phyloP scores from a whole-genome alignment of 1,140 invertebrate species.

The Muscidifurax raptorellus region DNA sequence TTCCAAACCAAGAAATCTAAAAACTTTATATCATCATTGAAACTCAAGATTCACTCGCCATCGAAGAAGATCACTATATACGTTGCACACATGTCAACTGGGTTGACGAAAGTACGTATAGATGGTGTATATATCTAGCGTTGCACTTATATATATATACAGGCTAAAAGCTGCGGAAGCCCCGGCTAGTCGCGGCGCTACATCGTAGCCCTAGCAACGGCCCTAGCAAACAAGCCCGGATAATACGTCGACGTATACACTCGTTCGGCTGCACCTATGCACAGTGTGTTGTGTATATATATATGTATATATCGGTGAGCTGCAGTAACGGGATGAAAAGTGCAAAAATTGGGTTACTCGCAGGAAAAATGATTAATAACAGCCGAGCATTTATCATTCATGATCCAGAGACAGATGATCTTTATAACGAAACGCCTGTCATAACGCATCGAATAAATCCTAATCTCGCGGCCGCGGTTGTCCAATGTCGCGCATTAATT shows the following conservation, averaged over 20 bases:
- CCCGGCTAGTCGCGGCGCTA: not conserved
- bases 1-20: too few relatives aligned
- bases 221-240: slow-evolving; percentile 39
- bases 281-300: too few relatives aligned
- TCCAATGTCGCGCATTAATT: not conserved
- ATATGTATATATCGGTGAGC: not conserved
- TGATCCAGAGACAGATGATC: too few relatives aligned
- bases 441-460: not conserved
- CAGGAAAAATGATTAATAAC: too few relatives aligned
- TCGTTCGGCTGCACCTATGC: not conserved
- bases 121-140: not conserved
- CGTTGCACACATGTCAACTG: not conserved
- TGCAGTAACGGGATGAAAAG: not conserved
- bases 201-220: slow-evolving; percentile 29
- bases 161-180: not conserved
- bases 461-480: not conserved
- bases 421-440: not conserved
- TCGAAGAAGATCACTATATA: not conserved
- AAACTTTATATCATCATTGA: too few relatives aligned
- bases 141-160: not conserved
- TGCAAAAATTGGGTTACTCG: not conserved
- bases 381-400: too few relatives aligned
- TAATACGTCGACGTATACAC: not conserved
- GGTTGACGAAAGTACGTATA: not conserved
- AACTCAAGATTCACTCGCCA: not conserved